Conservation (phyloP, 1,140 invertebrate genomes). For the Rhysida immarginata region DNA sequence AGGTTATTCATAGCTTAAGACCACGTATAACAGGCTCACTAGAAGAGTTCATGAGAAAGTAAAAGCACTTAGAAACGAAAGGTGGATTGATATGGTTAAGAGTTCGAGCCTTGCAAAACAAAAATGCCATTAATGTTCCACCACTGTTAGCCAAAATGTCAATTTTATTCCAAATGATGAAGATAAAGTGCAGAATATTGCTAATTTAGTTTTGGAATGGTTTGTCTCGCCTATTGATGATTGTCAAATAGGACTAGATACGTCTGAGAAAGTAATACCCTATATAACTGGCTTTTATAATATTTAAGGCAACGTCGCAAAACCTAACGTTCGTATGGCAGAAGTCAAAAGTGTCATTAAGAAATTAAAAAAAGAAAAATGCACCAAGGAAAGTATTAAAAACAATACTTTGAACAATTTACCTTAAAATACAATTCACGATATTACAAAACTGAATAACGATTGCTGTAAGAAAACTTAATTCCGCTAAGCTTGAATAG, state of each 20-base stretch:
- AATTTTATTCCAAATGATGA: no score
- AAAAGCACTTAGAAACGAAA: not conserved
- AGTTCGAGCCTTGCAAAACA: not conserved
- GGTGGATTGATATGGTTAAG: not conserved
- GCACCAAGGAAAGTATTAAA: not conserved
- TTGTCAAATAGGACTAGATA: not conserved
- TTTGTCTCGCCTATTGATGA: not conserved
- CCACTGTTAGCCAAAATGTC: not conserved
- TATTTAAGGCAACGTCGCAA: not conserved
- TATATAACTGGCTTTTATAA: not conserved
- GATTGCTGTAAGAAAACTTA: not conserved
- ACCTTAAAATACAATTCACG: no score
- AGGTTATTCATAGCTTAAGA: not conserved
- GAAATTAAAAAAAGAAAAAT: not conserved
- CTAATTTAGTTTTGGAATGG: not conserved
- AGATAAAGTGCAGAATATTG: not conserved
- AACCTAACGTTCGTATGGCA: not conserved
- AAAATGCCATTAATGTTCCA: no score
- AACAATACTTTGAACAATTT: not conserved
- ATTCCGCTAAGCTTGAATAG: slow-evolving; percentile 4
- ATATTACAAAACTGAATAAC: no score
- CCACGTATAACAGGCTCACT: no score
- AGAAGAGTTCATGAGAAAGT: no score
- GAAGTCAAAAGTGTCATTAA: not conserved
- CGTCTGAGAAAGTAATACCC: not conserved